Percentiles rank a stretch among this genome's conserved stretches.
Evolutionary conservation across 2,113 vertebrate genomes (phyloP).

Genomic region (Microtus ochrogaster): DNA sequence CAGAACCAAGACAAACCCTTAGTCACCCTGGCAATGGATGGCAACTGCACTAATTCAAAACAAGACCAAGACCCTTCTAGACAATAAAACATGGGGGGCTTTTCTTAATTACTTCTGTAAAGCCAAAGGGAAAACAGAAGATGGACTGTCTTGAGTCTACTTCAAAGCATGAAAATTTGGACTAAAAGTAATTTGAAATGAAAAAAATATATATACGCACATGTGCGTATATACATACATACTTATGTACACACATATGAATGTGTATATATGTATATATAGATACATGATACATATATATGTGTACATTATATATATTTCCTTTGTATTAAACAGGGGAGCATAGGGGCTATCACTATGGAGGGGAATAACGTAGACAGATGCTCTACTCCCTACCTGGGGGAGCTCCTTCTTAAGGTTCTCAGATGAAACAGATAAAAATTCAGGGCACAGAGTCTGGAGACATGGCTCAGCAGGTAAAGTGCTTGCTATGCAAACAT

Average conservation of each 20-base stretch:
- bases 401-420: not conserved
- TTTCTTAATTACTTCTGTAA: constrained; percentile 2
- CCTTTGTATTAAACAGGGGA: not conserved
- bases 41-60: not conserved
- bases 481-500: not conserved
- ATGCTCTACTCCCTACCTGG: not conserved
- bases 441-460: not conserved
- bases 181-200: not conserved
- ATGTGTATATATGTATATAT: not conserved
- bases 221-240: too few relatives aligned
- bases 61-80: not conserved
- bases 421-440: not conserved
- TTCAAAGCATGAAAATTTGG: not conserved
- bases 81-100: not conserved
- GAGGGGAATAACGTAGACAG: not conserved
- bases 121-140: constrained; percentile 32
- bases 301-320: not conserved
- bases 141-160: not conserved
- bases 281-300: too few relatives aligned
- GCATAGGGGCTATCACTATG: not conserved
- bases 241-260: not conserved
- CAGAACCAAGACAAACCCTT: not conserved
- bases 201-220: not conserved
- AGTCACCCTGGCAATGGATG: not conserved
- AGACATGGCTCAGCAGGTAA: not conserved